Percentiles rank a stretch among this genome's conserved stretches.
phyloP scores from a whole-genome alignment of 2,888 invertebrate genomes.

The Scotopteryx bipunctaria region DNA sequence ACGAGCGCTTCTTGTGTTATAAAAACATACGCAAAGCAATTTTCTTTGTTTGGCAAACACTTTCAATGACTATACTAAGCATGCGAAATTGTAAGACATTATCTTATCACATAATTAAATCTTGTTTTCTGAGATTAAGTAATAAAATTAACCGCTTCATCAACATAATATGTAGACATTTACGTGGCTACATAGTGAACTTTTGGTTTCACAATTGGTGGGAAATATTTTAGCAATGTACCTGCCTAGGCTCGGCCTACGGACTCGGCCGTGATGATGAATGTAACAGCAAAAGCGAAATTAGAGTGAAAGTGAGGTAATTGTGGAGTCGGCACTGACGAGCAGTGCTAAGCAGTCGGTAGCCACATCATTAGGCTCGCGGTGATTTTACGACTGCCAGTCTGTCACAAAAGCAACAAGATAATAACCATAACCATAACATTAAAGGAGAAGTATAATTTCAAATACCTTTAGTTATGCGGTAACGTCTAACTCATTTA shows the following conservation, averaged over 20 bases:
- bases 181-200: slow-evolving; percentile 24
- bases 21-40: no score
- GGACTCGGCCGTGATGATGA: slow-evolving; percentile 26
- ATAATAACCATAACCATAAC: neutral
- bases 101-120: slow-evolving; percentile 31
- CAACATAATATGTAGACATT: slow-evolving; percentile 26
- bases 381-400: slow-evolving; percentile 16
- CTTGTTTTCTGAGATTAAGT: slow-evolving; percentile 29
- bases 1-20: no score
- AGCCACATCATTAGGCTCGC: slow-evolving; percentile 22
- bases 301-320: slow-evolving; percentile 39
- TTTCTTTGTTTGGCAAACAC: neutral
- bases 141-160: slow-evolving; percentile 23
- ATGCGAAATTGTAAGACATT: slow-evolving; percentile 16
- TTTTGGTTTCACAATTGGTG: slow-evolving; percentile 39
- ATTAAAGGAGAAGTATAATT: neutral
- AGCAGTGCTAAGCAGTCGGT: slow-evolving; percentile 5
- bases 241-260: neutral
- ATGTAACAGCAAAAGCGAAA: slow-evolving; percentile 38
- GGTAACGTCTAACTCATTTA: neutral
- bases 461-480: neutral
- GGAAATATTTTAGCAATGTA: slow-evolving; percentile 31
- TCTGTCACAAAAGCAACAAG: neutral
- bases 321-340: slow-evolving; percentile 11
- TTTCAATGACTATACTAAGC: slow-evolving; percentile 7